A percentile compares a stretch with the other conserved stretches of the same genome.
Conservation (phyloP, 2,797 vertebrate genomes). For the Propithecus perrieri region DNA sequence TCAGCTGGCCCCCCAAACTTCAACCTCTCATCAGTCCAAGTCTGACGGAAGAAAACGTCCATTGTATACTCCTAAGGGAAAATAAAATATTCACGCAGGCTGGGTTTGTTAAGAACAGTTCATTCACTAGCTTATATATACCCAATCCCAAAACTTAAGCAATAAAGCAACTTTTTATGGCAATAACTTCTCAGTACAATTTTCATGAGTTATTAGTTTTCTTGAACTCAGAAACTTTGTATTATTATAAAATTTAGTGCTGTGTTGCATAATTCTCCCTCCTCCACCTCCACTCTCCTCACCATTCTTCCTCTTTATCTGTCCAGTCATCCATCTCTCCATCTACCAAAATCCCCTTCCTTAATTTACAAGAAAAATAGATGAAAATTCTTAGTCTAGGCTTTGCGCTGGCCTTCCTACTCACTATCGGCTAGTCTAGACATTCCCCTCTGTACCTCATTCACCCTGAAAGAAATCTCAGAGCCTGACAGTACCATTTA, state of each 20-base stretch:
- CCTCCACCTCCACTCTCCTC: background rate
- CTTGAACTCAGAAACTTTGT: background rate
- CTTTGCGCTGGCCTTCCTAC: background rate
- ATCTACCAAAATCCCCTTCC: background rate
- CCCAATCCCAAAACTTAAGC: constrained; percentile 70
- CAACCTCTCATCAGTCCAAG: constrained; percentile 95
- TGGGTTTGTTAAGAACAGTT: constrained; percentile 21
- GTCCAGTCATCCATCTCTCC: background rate
- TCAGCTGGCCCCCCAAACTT: constrained; percentile 95
- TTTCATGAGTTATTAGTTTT: background rate
- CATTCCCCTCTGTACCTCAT: background rate
- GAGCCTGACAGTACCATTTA: background rate
- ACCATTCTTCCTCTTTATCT: background rate
- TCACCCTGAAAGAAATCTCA: background rate
- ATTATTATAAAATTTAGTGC: background rate
- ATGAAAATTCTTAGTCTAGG: background rate
- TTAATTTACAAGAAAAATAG: background rate
- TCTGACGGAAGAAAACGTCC: constrained; percentile 99
- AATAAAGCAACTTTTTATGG: constrained; percentile 28
- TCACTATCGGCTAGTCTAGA: background rate
- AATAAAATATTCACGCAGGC: constrained; percentile 16
- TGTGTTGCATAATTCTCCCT: background rate
- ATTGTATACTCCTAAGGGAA: constrained; percentile 95
- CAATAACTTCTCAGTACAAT: background rate
- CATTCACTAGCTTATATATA: constrained; percentile 50